These are phyloP conservation scores for Cephalopachus bancanus DNA, from an alignment of 2,797 vertebrate genomes.

Conservation along the genomic window DNA sequence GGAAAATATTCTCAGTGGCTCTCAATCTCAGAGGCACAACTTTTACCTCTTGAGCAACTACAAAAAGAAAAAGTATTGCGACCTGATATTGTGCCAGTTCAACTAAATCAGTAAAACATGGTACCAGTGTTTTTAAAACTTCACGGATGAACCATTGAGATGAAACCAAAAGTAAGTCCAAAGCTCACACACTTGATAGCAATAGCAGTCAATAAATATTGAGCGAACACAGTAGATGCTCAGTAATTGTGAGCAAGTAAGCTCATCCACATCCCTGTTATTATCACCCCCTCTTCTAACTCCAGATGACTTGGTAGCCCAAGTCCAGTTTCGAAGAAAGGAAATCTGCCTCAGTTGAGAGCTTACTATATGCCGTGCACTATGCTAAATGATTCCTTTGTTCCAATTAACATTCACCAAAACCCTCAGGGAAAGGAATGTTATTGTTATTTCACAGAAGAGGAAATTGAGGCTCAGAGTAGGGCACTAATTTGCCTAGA, in stretches of 20 bases:
- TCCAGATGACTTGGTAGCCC: no score
- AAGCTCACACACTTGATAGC: neutral
- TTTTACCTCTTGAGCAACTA: neutral
- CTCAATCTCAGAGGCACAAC: neutral
- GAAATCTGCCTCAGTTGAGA: neutral
- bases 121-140: neutral
- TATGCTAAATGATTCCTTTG: neutral
- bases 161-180: neutral
- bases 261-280: fast-evolving
- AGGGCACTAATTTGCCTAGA: neutral
- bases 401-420: neutral
- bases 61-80: neutral
- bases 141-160: neutral
- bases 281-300: neutral
- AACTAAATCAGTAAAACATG: neutral
- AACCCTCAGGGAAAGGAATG: neutral
- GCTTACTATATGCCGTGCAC: neutral
- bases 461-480: neutral
- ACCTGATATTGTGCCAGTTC: neutral
- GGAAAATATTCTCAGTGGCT: neutral
- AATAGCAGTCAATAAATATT: no score
- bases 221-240: neutral
- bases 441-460: neutral
- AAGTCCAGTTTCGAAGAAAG: neutral
- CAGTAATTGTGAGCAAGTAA: neutral